phyloP scores from a whole-genome alignment of 2,113 vertebrate species.

The Oxyura jamaicensis region DNA sequence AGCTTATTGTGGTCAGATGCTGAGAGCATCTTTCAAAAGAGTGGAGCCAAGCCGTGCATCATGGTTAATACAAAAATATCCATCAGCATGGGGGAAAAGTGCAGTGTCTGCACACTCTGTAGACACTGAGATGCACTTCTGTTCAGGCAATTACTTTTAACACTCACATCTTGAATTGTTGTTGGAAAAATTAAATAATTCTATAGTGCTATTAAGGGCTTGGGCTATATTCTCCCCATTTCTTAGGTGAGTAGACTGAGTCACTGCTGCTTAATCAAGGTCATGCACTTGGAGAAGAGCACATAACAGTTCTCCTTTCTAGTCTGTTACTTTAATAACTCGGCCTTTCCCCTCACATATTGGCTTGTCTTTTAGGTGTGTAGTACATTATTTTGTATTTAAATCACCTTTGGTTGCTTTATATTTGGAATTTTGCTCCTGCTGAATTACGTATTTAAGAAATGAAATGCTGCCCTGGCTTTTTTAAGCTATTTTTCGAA shows the following conservation, averaged over 20 bases:
- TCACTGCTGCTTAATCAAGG: neutral
- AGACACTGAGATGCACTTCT: neutral
- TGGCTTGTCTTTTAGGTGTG: neutral
- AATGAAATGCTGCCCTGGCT: neutral
- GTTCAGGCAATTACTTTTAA: neutral
- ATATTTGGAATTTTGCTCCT: neutral
- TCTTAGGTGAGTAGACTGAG: neutral
- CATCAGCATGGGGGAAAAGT: neutral
- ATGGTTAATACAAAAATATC: neutral
- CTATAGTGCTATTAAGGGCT: neutral
- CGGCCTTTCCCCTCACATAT: neutral
- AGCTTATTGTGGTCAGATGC: neutral
- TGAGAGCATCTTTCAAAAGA: neutral
- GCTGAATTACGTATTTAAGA: neutral
- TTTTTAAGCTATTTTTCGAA: slow-evolving; percentile 13
- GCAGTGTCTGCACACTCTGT: neutral
- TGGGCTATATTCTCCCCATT: neutral
- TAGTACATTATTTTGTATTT: neutral
- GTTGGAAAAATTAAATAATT: neutral
- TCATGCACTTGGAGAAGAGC: neutral
- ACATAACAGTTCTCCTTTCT: neutral
- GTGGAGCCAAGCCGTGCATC: neutral
- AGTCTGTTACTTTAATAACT: neutral
- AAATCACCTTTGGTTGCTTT: neutral
- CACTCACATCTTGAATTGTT: neutral